Evolutionary conservation across 2,113 vertebrate genomes (phyloP).

Genomic region (Lagopus leucura): DNA sequence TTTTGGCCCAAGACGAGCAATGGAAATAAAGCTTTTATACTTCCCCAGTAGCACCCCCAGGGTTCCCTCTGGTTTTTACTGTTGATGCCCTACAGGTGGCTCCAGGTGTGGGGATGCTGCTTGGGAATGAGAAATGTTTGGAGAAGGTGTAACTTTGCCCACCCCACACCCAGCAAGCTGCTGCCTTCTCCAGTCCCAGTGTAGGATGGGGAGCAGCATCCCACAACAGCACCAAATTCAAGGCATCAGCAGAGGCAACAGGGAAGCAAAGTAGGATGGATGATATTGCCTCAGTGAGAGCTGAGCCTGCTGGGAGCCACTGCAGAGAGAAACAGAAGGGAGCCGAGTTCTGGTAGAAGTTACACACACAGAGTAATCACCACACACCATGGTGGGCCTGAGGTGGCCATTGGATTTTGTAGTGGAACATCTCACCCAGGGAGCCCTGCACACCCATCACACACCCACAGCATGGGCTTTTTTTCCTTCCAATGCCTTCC

Average conservation of each 20-base stretch:
- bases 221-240: no score
- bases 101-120: background rate
- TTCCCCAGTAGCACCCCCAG: background rate
- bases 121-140: background rate
- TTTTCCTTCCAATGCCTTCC: background rate
- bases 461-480: fast-evolving
- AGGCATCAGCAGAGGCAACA: background rate
- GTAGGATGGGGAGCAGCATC: background rate
- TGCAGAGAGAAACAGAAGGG: background rate
- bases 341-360: background rate
- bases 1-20: background rate
- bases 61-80: background rate
- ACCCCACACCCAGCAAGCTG: background rate
- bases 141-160: background rate
- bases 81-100: background rate
- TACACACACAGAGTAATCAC: background rate
- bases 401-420: background rate
- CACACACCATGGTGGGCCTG: fast-evolving
- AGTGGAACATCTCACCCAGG: background rate
- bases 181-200: background rate
- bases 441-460: background rate
- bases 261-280: background rate
- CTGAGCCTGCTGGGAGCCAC: background rate
- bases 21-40: background rate
- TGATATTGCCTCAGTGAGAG: fast-evolving